A percentile compares a stretch with the other conserved stretches of the same genome.
Conservation (phyloP, 2,888 invertebrate genomes). For the Galerucella pusilla region DNA sequence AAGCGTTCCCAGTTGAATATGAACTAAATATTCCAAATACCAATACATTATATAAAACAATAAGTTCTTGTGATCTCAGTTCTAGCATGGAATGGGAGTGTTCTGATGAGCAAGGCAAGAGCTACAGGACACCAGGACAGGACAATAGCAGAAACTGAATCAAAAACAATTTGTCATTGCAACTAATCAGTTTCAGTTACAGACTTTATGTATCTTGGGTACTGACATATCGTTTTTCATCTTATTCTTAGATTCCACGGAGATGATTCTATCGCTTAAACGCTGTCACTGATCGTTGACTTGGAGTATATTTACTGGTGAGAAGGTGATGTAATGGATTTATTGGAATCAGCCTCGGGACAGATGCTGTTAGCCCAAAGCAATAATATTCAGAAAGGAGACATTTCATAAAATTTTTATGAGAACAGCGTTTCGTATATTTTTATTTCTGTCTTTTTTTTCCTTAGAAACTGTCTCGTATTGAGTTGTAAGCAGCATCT, state of each 20-base stretch:
- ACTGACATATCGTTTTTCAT: too few species aligned
- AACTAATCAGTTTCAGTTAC: too few species aligned
- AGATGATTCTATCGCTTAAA: neutral
- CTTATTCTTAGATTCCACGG: neutral
- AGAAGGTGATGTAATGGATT: conserved; percentile 21
- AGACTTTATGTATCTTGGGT: too few species aligned
- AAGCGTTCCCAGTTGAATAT: too few species aligned
- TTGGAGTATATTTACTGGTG: conserved; percentile 16
- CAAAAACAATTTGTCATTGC: too few species aligned
- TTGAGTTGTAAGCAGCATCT: conserved; percentile 10
- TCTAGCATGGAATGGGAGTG: too few species aligned
- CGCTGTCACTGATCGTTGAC: neutral
- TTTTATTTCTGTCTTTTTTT: conserved; percentile 9
- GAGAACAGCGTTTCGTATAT: conserved; percentile 16
- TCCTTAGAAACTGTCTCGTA: conserved; percentile 8
- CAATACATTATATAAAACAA: too few species aligned
- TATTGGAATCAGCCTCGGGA: conserved; percentile 13
- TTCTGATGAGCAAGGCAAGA: too few species aligned
- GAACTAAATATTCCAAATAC: too few species aligned
- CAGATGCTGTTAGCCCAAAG: conserved; percentile 2
- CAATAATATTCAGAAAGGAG: conserved; percentile 20
- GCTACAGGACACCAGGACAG: too few species aligned
- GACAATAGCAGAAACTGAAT: too few species aligned
- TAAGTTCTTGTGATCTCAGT: too few species aligned
- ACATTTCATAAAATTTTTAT: conserved; percentile 27